phyloP scores from a whole-genome alignment of 2,888 invertebrate species.

The Diploptera punctata region DNA sequence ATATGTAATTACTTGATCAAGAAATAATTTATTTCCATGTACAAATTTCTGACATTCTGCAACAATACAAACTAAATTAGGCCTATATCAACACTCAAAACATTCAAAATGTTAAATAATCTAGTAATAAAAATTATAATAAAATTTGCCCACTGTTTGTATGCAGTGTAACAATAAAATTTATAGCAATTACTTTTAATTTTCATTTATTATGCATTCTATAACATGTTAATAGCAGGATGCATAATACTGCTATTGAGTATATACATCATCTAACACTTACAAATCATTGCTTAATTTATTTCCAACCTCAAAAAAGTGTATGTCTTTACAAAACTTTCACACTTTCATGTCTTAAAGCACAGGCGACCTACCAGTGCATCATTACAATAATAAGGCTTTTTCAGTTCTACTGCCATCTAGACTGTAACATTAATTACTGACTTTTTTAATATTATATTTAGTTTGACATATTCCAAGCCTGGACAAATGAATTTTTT shows the following conservation, averaged over 20 bases:
- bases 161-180: background rate
- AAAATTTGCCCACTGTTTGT: background rate
- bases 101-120: slow-evolving; percentile 10
- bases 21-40: slow-evolving; percentile 29
- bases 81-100: slow-evolving; percentile 6
- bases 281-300: slow-evolving; percentile 8
- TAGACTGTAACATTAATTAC: slow-evolving; percentile 1
- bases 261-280: slow-evolving; percentile 5
- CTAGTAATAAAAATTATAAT: background rate
- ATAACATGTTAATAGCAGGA: background rate
- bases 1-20: slow-evolving; percentile 19
- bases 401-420: slow-evolving; percentile 12
- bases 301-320: background rate
- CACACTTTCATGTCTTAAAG: background rate
- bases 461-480: background rate
- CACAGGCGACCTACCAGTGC: slow-evolving; percentile 2
- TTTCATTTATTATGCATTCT: background rate
- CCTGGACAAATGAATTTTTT: too few relatives aligned
- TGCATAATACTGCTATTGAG: background rate
- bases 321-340: slow-evolving; percentile 30
- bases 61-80: slow-evolving; percentile 10
- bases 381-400: slow-evolving; percentile 3
- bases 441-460: background rate
- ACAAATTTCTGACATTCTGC: slow-evolving; percentile 14
- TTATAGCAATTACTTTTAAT: background rate